phyloP scores from a whole-genome alignment of 2,888 invertebrate genomes.

The Melangyna quadrimaculata region DNA sequence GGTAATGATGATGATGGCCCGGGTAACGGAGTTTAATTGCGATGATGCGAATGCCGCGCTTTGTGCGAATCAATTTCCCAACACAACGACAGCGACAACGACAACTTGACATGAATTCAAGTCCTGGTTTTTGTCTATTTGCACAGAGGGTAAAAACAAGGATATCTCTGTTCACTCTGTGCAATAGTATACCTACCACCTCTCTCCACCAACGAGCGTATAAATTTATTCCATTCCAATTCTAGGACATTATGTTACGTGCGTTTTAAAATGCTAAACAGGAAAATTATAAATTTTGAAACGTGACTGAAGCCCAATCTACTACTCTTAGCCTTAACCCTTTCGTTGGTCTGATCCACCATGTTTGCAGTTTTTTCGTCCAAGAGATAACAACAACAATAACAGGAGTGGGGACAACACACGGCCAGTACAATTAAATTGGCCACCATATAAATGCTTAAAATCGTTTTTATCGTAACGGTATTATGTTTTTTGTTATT shows the following conservation, averaged over 20 bases:
- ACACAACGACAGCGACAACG: slow-evolving; percentile 25
- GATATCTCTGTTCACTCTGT: slow-evolving; percentile 27
- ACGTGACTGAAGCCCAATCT: slow-evolving; percentile 55
- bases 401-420: slow-evolving; percentile 46
- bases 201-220: background rate
- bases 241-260: slow-evolving; percentile 38
- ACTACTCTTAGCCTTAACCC: slow-evolving; percentile 46
- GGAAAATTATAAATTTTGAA: slow-evolving; percentile 53
- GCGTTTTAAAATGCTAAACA: slow-evolving; percentile 65
- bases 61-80: slow-evolving; percentile 63
- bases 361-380: slow-evolving; percentile 17
- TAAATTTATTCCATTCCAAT: slow-evolving; percentile 25
- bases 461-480: slow-evolving; percentile 62
- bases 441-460: slow-evolving; percentile 64
- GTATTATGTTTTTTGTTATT: slow-evolving; percentile 15
- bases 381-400: slow-evolving; percentile 60
- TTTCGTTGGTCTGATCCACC: slow-evolving; percentile 10
- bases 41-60: slow-evolving; percentile 44
- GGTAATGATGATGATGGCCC: background rate
- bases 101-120: slow-evolving; percentile 32
- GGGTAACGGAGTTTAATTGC: slow-evolving; percentile 68
- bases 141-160: slow-evolving; percentile 36
- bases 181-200: slow-evolving; percentile 12
- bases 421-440: slow-evolving; percentile 63
- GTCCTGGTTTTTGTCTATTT: slow-evolving; percentile 52